A percentile compares a stretch with the other conserved stretches of the same genome.
Conservation (phyloP, 2,113 vertebrate genomes). For the Oncorhynchus kisutch region DNA sequence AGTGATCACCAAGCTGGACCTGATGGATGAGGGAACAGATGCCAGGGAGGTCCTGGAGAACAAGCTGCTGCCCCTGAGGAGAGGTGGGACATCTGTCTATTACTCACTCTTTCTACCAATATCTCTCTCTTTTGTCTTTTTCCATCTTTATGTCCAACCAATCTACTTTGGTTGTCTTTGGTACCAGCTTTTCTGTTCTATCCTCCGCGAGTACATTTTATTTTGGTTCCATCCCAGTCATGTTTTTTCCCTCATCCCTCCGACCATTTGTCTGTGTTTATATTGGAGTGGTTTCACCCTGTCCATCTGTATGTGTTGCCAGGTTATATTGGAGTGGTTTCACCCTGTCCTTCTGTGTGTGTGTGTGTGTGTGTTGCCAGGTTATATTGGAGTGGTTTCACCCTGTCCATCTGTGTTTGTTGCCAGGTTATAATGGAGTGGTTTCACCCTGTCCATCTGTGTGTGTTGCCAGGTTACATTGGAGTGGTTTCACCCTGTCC, state of each 20-base stretch:
- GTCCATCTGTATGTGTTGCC: not conserved
- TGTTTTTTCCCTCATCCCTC: not conserved
- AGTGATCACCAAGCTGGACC: slow-evolving; percentile 92
- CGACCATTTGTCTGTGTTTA: not conserved
- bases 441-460: slow-evolving; percentile 44
- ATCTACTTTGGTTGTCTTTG: not conserved
- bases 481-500: slow-evolving; percentile 71
- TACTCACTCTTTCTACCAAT: not conserved
- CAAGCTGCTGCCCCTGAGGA: slow-evolving; percentile 88
- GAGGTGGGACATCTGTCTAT: slow-evolving; percentile 70
- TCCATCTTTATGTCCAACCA: not conserved
- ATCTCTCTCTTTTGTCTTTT: not conserved
- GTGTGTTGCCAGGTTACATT: not conserved
- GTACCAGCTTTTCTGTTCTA: not conserved
- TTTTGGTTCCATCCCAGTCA: not conserved
- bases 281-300: slow-evolving; percentile 70
- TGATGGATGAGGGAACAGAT: slow-evolving; percentile 95
- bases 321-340: slow-evolving; percentile 73
- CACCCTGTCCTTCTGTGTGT: too few species aligned
- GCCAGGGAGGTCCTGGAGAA: slow-evolving; percentile 90
- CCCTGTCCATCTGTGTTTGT: too few species aligned
- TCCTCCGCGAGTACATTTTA: not conserved
- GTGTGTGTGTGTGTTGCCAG: too few species aligned
- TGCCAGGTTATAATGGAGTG: slow-evolving; percentile 60
- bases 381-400: slow-evolving; percentile 72